A percentile compares a stretch with the other conserved stretches of the same genome.
Evolutionary conservation across 2,888 invertebrate genomes (phyloP).

Genomic region (Hydrotaea diabolus): DNA sequence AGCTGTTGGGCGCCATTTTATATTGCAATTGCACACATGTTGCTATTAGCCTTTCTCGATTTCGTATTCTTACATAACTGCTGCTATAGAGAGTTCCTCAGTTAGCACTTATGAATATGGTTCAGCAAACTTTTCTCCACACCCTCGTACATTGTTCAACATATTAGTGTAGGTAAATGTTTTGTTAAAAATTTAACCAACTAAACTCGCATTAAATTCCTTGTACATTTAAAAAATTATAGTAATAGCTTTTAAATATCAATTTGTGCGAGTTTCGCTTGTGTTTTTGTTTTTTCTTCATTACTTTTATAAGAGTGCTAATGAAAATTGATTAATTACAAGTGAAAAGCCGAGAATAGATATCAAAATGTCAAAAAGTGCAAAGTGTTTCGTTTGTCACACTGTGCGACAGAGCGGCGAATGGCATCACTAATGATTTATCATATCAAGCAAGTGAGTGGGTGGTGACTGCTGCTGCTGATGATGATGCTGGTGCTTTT

Average conservation of each 20-base stretch:
- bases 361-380: constrained; percentile 35
- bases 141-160: too few relatives aligned
- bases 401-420: neutral
- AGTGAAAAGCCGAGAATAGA: neutral
- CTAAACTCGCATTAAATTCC: neutral
- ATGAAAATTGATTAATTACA: constrained; percentile 34
- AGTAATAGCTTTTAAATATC: neutral
- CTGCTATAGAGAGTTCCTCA: too few relatives aligned
- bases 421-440: constrained; percentile 43
- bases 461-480: constrained; percentile 1
- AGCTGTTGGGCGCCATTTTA: neutral
- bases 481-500: neutral
- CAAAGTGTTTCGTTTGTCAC: constrained; percentile 28
- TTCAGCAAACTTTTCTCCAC: too few relatives aligned
- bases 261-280: too few relatives aligned
- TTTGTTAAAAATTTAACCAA: too few relatives aligned
- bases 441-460: constrained; percentile 15
- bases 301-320: constrained; percentile 4
- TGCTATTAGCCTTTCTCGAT: too few relatives aligned
- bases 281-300: neutral
- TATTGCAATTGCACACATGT: neutral
- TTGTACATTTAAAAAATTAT: neutral
- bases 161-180: too few relatives aligned
- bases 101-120: neutral
- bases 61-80: too few relatives aligned